phyloP scores from a whole-genome alignment of 2,797 vertebrate species.

The Geotrypetes seraphini region DNA sequence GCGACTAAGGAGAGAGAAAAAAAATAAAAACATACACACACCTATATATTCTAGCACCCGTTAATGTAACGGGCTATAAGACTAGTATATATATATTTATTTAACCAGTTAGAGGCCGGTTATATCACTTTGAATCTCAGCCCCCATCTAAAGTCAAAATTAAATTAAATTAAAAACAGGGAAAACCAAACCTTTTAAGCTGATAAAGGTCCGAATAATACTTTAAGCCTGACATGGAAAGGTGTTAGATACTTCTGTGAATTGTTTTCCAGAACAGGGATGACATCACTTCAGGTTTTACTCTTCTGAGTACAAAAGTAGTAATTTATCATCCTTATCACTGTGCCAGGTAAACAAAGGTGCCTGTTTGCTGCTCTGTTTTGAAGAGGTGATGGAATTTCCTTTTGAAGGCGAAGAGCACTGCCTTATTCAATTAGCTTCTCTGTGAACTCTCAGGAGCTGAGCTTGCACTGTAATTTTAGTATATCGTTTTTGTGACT shows the following conservation, averaged over 20 bases:
- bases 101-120: too few relatives aligned
- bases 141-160: too few relatives aligned
- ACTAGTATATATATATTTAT: too few relatives aligned
- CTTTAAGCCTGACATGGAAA: slow-evolving; percentile 14
- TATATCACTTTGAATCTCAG: too few relatives aligned
- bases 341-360: slow-evolving; percentile 13
- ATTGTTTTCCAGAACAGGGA: background rate
- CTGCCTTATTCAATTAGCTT: slow-evolving; percentile 11
- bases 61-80: too few relatives aligned
- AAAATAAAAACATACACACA: too few relatives aligned
- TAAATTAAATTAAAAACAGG: too few relatives aligned
- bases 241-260: background rate
- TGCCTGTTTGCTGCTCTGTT: background rate
- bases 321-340: slow-evolving; percentile 27
- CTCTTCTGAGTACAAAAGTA: slow-evolving; percentile 4
- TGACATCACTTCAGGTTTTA: slow-evolving; percentile 13
- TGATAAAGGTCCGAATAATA: slow-evolving; percentile 6
- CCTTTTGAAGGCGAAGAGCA: slow-evolving; percentile 13
- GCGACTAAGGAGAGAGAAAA: too few relatives aligned
- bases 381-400: slow-evolving; percentile 13
- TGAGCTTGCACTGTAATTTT: slow-evolving; percentile 1
- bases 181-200: slow-evolving; percentile 4
- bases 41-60: too few relatives aligned
- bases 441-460: background rate
- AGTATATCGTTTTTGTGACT: background rate